Evolutionary conservation across 2,888 invertebrate genomes (phyloP), one percentile per base, ranked within the genome.

Genomic region (Sipha maydis): DNA sequence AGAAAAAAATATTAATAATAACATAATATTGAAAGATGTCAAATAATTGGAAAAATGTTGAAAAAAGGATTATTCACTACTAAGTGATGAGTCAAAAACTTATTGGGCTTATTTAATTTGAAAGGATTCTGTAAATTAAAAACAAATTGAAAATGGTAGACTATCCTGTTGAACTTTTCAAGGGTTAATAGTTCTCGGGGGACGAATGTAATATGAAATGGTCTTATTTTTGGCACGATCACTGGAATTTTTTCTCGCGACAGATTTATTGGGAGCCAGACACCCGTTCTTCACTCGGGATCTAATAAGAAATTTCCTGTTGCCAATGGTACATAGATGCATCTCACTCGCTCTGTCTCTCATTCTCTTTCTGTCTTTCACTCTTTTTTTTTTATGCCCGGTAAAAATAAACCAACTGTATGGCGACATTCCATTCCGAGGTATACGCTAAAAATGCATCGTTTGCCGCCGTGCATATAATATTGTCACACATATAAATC

Each of bases 241-340:
- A 17, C 67, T 34, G 85, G 79, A 78, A 86, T 79, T 88, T 56
- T 75, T 80, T 38, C 73, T 80, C 61, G 73, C 80, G 86, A 88
- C 86, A 88, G 86, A 88, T 88, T 88, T 88, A 88, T 88, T 75
- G 80, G 73, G 79, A 73, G 79, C 34, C 86, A 75, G 86, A 88
- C 86, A 38, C 73, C 86, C 56, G 79, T 79, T 80, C 79, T 79
- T 76, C 75, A 61, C 86, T 73, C 61, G 41, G 75, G 31, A 75
- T 88, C 86, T 78, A 80, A 88, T 88, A 88, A 88, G 79, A 88
- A 80, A 82, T 88, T 88, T 75, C 86, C 86, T 56, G 86, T 88
- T 73, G 73, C 80, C 86, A 80, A 88, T 80, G 86, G 75, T 75
- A 80, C 85, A 61, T 48, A n/a, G 3, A 19, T 5, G 19, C 38